These are phyloP conservation scores for Notospermus geniculatus DNA, from an alignment of 1,140 invertebrate genomes.

Conservation along the genomic window DNA sequence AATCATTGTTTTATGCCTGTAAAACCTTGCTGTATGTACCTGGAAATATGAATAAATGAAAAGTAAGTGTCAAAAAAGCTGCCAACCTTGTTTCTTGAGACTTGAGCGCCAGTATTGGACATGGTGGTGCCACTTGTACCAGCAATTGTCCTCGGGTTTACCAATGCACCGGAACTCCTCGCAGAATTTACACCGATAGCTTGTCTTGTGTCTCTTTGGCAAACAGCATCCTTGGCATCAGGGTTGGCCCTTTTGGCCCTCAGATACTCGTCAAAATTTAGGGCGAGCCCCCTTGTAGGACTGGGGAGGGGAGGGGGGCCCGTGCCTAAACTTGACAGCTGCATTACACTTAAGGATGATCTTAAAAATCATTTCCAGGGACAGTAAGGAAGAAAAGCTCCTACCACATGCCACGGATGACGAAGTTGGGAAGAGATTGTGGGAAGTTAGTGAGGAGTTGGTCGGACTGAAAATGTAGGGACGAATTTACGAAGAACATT, in stretches of 20 bases:
- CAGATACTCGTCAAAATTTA: conserved; percentile 8
- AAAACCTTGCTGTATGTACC: background rate
- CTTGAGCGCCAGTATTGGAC: conserved; percentile 3
- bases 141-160: background rate
- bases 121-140: conserved; percentile 8
- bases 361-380: too few relatives aligned
- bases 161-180: conserved; percentile 13
- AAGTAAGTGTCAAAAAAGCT: background rate
- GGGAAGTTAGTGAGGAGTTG: too few relatives aligned
- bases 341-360: too few relatives aligned
- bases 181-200: conserved; percentile 10
- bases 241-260: background rate
- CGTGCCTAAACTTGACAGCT: too few relatives aligned
- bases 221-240: background rate
- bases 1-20: background rate
- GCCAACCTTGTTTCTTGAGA: background rate
- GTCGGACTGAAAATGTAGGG: too few relatives aligned
- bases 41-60: conserved; percentile 6
- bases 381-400: too few relatives aligned
- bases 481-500: too few relatives aligned
- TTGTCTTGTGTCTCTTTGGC: conserved; percentile 4
- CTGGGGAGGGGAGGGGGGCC: too few relatives aligned
- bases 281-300: too few relatives aligned
- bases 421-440: too few relatives aligned
- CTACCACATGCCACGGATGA: too few relatives aligned